Evolutionary conservation across 2,888 invertebrate species (phyloP), one percentile per base, ranked within the genome.

Genomic region (Folsomia candida): DNA sequence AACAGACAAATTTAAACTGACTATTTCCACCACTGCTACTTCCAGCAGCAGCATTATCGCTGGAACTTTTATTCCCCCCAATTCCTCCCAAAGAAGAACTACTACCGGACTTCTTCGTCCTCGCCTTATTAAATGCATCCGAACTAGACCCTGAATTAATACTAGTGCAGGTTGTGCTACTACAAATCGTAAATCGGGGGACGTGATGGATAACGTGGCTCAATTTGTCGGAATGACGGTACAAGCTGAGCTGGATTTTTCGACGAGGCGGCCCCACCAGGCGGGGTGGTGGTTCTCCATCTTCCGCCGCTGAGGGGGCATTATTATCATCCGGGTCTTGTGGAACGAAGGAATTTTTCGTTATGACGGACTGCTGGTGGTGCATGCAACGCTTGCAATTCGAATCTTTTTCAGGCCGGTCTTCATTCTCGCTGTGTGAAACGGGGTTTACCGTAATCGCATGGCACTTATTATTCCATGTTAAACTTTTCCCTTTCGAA

Each of bases 1-100:
- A 78, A 71, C 79, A 79, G 29, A 76, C 73, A 72, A 78, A 79
- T 74, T 79, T 79, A 67, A 76, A 78, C 68, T 74, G 74, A 69
- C 73, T 69, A 67, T 65, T 69, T 29, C 60, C 51, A 63, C 70
- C 67, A 63, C 62, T 57, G 61, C 70, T 57, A 64, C 72, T 71
- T 29, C 71, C 70, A 47, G 60, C 70, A 61, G 57, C 69, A 69
- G 60, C 67, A 69, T 66, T 74, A 11, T 67, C 54, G 59, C 69
- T 63, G 60, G 67, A 59, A 47, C 67, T 26, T 18, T 28, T 60
- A 62, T 57, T 63, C 37, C 64, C 62, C 51, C 65, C 65, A 59
- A 68, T 67, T 61, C 64, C 51, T 29, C 67, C 66, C 22, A 29
- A 62, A 58, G 51, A 28, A n/a, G 28, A 26, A 27, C 28, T 57